Conservation (phyloP, 2,888 invertebrate species). For the Drosophila atroscutellata region DNA sequence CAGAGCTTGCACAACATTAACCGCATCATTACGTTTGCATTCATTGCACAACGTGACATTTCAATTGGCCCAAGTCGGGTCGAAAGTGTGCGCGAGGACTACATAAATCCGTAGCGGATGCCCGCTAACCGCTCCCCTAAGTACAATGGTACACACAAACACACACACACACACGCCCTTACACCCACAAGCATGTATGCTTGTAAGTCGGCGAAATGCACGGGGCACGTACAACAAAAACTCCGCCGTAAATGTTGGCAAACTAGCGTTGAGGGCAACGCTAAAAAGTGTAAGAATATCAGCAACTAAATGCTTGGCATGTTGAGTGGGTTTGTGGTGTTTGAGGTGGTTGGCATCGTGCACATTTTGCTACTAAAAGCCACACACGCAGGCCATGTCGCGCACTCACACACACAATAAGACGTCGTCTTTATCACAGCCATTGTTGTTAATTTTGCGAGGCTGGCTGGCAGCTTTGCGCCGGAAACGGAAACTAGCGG, state of each 20-base stretch:
- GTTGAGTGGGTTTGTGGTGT: not conserved
- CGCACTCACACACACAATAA: constrained; percentile 39
- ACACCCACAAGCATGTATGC: constrained; percentile 4
- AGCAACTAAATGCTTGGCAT: constrained; percentile 62
- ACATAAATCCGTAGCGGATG: constrained; percentile 63
- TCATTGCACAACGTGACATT: constrained; percentile 78
- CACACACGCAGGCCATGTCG: constrained; percentile 48
- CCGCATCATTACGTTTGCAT: constrained; percentile 77
- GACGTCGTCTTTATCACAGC: constrained; percentile 75
- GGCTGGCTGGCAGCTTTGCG: constrained; percentile 67
- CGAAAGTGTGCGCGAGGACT: constrained; percentile 63
- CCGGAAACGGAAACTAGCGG: constrained; percentile 79
- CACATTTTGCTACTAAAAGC: constrained; percentile 78
- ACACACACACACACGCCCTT: constrained; percentile 3
- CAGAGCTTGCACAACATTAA: constrained; percentile 56
- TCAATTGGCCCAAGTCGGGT: constrained; percentile 71
- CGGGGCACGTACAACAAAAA: constrained; percentile 56
- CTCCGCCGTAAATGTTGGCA: constrained; percentile 60
- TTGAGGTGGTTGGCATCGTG: constrained; percentile 22
- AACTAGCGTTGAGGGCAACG: constrained; percentile 59
- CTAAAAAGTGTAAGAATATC: constrained; percentile 77
- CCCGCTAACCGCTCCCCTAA: constrained; percentile 42
- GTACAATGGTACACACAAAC: constrained; percentile 25
- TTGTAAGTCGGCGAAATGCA: constrained; percentile 52
- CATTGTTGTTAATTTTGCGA: constrained; percentile 80